Conservation (phyloP, 2,113 vertebrate genomes). For the Nyctereutes procyonoides region DNA sequence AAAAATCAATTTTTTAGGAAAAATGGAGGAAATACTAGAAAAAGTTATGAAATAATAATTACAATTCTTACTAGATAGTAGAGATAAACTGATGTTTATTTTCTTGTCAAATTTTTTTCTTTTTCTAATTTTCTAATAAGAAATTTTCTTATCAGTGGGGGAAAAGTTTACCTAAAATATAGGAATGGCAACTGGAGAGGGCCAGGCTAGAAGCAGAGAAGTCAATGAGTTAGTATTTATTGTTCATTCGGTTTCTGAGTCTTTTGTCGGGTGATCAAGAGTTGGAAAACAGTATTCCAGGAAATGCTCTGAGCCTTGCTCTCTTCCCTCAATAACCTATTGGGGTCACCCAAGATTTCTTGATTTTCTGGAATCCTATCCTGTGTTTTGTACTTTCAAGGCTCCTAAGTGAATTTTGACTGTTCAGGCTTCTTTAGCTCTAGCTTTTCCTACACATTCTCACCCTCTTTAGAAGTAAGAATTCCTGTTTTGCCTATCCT, state of each 20-base stretch:
- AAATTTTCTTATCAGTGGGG: neutral
- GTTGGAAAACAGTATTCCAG: neutral
- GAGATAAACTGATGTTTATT: constrained; percentile 11
- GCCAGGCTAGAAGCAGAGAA: neutral
- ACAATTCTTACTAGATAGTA: neutral
- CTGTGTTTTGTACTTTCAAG: neutral
- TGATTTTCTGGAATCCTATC: neutral
- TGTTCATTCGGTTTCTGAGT: neutral
- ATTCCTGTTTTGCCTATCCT: neutral
- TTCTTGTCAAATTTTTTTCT: constrained; percentile 2
- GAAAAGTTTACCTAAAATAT: neutral
- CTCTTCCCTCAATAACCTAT: neutral
- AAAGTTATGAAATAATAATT: neutral
- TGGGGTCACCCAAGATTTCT: neutral
- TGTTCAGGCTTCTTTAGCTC: neutral
- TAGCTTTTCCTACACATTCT: neutral
- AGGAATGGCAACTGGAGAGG: neutral
- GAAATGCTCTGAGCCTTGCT: neutral
- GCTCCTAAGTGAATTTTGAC: neutral
- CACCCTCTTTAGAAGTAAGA: neutral
- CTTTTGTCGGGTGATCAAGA: neutral
- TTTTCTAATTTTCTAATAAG: constrained; percentile 26
- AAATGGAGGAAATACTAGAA: neutral
- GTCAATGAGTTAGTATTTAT: neutral
- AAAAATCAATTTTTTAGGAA: neutral